Evolutionary conservation across 1,140 invertebrate genomes (phyloP).

Genomic region (Drosophila fuyamai): DNA sequence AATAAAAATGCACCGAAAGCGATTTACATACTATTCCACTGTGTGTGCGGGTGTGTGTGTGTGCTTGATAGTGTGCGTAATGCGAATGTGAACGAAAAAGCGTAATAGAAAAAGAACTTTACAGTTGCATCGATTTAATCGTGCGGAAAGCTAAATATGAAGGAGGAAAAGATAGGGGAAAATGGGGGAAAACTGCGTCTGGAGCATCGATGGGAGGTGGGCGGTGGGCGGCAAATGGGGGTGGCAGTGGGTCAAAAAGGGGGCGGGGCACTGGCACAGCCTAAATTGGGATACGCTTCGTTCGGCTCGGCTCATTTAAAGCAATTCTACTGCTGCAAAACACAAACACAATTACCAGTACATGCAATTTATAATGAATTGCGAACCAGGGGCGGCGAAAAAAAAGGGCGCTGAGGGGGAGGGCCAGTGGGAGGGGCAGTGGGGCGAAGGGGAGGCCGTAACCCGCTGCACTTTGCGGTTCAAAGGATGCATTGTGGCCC

Average conservation of each 20-base stretch:
- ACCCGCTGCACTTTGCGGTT: conserved; percentile 74
- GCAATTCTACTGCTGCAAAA: conserved; percentile 68
- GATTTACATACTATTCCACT: conserved; percentile 33
- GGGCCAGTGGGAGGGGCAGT: neutral
- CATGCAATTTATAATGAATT: conserved; percentile 82
- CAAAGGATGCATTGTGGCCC: conserved; percentile 78
- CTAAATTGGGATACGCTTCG: conserved; percentile 82
- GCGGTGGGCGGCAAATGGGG: neutral
- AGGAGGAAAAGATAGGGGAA: conserved; percentile 11
- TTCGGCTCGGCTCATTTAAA: conserved; percentile 77
- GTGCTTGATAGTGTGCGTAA: conserved; percentile 54
- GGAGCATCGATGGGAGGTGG: conserved; percentile 44
- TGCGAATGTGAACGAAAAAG: conserved; percentile 63
- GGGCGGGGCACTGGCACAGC: conserved; percentile 36
- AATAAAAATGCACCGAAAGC: conserved; percentile 12
- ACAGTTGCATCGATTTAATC: conserved; percentile 84
- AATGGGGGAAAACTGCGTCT: conserved; percentile 54
- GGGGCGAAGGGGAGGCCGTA: conserved; percentile 25
- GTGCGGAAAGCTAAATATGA: conserved; percentile 83
- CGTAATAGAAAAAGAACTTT: conserved; percentile 82
- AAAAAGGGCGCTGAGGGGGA: neutral
- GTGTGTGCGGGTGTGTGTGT: conserved; percentile 6
- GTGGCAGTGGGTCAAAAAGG: conserved; percentile 31
- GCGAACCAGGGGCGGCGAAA: conserved; percentile 6
- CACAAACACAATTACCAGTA: conserved; percentile 67